Percentiles rank a stretch among this genome's conserved stretches.
Evolutionary conservation across 2,797 vertebrate species (phyloP).

Genomic region (Xerus rutilus): DNA sequence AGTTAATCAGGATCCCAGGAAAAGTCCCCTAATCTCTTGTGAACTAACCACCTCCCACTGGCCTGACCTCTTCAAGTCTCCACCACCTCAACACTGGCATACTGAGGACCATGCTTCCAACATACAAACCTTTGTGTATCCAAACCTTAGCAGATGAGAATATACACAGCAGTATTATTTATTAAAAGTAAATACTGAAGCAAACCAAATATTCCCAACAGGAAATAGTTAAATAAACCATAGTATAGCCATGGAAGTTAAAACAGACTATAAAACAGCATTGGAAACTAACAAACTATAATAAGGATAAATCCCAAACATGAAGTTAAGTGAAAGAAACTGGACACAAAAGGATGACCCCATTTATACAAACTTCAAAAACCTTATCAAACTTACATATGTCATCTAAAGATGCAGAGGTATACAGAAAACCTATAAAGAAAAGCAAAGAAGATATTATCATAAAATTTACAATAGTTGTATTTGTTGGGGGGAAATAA

Average conservation of each 20-base stretch:
- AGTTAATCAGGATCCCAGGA: not conserved
- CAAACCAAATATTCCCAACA: not conserved
- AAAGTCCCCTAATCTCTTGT: not conserved
- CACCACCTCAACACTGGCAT: not conserved
- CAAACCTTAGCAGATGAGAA: not conserved
- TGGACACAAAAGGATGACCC: not conserved
- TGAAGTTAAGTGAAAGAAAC: not conserved
- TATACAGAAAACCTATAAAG: not conserved
- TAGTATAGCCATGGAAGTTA: too few relatives aligned
- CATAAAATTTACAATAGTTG: not conserved
- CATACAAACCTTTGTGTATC: too few relatives aligned
- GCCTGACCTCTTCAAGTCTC: not conserved
- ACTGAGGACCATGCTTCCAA: not conserved
- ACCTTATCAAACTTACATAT: not conserved
- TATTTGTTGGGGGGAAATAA: not conserved
- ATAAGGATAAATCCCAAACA: not conserved
- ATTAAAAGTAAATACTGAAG: constrained; percentile 26
- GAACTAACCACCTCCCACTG: not conserved
- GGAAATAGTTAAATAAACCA: not conserved
- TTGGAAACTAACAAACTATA: not conserved
- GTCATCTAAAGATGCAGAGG: not conserved
- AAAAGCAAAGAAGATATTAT: not conserved
- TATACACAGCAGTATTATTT: not conserved
- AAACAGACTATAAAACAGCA: not conserved
- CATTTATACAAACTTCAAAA: not conserved